These are phyloP conservation scores for Acanthosoma haemorrhoidale DNA, from an alignment of 2,888 invertebrate genomes.

Conservation along the genomic window DNA sequence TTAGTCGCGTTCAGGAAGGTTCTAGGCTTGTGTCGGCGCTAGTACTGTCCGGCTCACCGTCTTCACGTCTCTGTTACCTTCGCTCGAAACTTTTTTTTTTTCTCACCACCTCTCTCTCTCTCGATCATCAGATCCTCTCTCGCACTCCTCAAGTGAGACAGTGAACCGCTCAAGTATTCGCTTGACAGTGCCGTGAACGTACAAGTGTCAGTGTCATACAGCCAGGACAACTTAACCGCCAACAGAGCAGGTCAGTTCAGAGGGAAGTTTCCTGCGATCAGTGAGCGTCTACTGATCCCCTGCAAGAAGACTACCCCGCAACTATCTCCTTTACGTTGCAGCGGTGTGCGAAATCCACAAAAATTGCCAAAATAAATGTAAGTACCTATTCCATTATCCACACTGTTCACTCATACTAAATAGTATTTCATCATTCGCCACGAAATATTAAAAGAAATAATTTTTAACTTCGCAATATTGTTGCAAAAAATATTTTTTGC, in stretches of 20 bases:
- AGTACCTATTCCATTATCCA: not conserved
- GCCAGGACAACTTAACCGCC: not conserved
- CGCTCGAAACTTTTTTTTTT: not conserved
- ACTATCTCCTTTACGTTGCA: too few species aligned
- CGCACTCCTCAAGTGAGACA: too few species aligned
- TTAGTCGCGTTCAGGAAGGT: slow-evolving; percentile 9
- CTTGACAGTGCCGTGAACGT: too few species aligned
- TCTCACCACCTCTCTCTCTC: too few species aligned
- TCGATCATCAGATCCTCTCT: too few species aligned
- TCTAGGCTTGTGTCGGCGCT: slow-evolving; percentile 4
- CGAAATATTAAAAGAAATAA: too few species aligned
- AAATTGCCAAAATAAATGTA: not conserved
- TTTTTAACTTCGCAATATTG: too few species aligned
- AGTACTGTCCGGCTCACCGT: not conserved
- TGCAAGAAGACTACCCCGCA: too few species aligned
- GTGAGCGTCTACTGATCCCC: not conserved
- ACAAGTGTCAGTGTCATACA: not conserved
- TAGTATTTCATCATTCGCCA: too few species aligned
- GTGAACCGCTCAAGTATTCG: too few species aligned
- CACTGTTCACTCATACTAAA: too few species aligned
- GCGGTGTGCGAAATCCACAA: not conserved
- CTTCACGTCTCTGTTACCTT: not conserved
- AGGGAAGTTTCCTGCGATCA: not conserved
- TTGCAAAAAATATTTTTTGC: too few species aligned
- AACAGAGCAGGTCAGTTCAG: not conserved